phyloP scores from a whole-genome alignment of 2,113 vertebrate genomes.

The Pteronura brasiliensis region DNA sequence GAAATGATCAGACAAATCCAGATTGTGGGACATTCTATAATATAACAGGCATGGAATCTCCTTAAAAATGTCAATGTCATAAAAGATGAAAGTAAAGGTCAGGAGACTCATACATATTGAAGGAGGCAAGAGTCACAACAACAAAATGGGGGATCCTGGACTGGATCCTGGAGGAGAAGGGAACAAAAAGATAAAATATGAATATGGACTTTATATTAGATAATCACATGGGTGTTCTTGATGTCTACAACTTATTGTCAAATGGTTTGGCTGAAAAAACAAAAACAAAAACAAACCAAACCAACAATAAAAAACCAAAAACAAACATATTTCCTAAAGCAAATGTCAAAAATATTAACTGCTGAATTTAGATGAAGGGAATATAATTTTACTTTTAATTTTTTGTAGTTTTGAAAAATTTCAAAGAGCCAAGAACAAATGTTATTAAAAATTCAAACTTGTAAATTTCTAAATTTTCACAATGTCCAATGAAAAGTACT shows the following conservation, averaged over 20 bases:
- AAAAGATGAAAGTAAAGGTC: not conserved
- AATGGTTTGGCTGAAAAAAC: not conserved
- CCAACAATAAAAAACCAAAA: too few species aligned
- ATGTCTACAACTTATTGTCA: not conserved
- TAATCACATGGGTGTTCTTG: not conserved
- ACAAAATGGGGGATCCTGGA: not conserved
- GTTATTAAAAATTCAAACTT: constrained; percentile 1
- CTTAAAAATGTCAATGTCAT: not conserved
- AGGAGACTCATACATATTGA: not conserved
- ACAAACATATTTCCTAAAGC: not conserved
- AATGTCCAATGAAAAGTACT: not conserved
- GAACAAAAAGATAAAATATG: not conserved
- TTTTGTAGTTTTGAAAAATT: not conserved
- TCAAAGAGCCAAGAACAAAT: not conserved
- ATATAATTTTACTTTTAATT: not conserved
- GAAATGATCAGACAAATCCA: constrained; percentile 11
- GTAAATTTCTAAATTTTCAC: not conserved
- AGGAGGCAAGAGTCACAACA: not conserved
- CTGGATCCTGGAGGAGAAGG: not conserved
- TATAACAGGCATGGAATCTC: not conserved
- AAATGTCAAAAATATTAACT: not conserved
- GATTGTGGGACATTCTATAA: not conserved
- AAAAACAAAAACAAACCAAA: not conserved
- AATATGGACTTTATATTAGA: not conserved
- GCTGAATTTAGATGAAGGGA: not conserved